Evolutionary conservation across 2,888 invertebrate species (phyloP).

Genomic region (Abscondita cerata): DNA sequence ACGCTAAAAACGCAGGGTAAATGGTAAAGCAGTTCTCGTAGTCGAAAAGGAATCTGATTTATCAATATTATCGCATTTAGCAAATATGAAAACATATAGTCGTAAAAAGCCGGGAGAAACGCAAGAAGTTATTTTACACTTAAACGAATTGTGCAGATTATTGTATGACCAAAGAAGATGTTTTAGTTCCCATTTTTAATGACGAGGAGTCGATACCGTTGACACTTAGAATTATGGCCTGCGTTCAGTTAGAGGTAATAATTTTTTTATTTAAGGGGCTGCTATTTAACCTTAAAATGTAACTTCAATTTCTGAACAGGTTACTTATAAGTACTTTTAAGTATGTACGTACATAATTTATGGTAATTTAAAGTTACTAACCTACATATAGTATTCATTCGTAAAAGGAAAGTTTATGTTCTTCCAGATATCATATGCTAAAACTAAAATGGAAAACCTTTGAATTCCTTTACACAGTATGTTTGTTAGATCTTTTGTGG

Average conservation of each 20-base stretch:
- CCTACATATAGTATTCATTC: too few species aligned
- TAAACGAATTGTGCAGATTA: constrained; percentile 70
- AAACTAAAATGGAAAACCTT: too few species aligned
- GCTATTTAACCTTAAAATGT: constrained; percentile 4
- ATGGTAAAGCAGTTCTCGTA: constrained; percentile 41
- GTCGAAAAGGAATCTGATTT: constrained; percentile 41
- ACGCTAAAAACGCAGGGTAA: not conserved
- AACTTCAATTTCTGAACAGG: too few species aligned
- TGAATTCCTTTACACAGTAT: too few species aligned
- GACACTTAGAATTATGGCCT: constrained; percentile 76
- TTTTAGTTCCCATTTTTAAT: constrained; percentile 67
- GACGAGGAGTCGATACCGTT: constrained; percentile 65
- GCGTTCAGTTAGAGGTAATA: constrained; percentile 74
- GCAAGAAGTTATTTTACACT: constrained; percentile 62
- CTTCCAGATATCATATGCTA: too few species aligned
- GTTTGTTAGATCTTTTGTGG: too few species aligned
- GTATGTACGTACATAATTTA: too few species aligned
- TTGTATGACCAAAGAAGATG: constrained; percentile 68
- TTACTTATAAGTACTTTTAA: too few species aligned
- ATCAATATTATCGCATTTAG: constrained; percentile 40
- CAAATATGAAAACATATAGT: constrained; percentile 66
- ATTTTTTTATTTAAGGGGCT: not conserved
- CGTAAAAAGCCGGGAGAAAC: constrained; percentile 63
- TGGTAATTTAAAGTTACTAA: too few species aligned
- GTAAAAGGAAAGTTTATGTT: too few species aligned